Evolutionary conservation across 1,140 invertebrate genomes (phyloP).

Genomic region (Mactra quadrangularis): DNA sequence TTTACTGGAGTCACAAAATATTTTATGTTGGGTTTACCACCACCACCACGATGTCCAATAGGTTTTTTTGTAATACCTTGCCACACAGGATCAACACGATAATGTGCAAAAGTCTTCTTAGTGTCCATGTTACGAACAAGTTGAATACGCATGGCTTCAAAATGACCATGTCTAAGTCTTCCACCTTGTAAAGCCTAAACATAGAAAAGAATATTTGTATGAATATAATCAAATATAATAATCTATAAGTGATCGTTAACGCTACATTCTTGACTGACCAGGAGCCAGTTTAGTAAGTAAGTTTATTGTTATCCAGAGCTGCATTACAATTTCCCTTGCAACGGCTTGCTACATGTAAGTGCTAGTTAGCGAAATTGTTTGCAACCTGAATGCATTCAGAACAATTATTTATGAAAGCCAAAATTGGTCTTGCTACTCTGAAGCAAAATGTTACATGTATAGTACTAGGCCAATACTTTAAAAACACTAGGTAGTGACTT

Average conservation of each 20-base stretch:
- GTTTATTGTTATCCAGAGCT: no score
- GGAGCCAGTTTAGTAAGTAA: no score
- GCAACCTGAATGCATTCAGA: no score
- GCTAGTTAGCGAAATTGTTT: no score
- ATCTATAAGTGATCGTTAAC: neutral
- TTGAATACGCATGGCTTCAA: constrained; percentile 93
- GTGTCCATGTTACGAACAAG: constrained; percentile 91
- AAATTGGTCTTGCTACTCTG: no score
- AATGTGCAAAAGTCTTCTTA: constrained; percentile 94
- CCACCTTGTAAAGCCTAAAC: constrained; percentile 91
- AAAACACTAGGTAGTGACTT: no score
- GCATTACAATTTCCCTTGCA: no score
- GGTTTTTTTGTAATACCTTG: constrained; percentile 96
- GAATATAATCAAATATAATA: neutral
- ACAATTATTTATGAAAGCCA: no score
- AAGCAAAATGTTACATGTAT: no score
- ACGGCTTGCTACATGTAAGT: no score
- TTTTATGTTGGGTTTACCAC: constrained; percentile 97
- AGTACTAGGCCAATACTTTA: no score
- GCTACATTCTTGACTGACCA: no score
- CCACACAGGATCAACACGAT: constrained; percentile 97
- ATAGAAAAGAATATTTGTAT: neutral
- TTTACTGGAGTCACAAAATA: constrained; percentile 98
- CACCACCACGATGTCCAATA: constrained; percentile 95
- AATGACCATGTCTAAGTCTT: constrained; percentile 90